A percentile compares a stretch with the other conserved stretches of the same genome.
Evolutionary conservation across 2,888 invertebrate species (phyloP).

Genomic region (Micoletzkya japonica): DNA sequence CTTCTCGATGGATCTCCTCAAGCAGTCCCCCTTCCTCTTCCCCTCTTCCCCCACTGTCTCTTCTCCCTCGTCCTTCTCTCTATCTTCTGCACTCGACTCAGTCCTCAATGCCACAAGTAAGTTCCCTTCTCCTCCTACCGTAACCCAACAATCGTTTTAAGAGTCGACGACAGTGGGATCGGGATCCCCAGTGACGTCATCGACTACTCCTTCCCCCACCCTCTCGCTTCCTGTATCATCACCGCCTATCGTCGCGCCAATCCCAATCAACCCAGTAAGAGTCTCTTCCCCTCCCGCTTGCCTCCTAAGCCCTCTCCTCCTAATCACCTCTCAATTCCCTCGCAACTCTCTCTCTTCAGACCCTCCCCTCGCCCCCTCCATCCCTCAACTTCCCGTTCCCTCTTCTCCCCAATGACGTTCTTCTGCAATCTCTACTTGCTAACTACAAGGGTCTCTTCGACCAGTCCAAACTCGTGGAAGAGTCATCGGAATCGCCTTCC

Average conservation of each 20-base stretch:
- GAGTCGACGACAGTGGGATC: conserved; percentile 23
- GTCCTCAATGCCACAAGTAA: conserved; percentile 1
- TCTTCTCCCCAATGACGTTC: conserved; percentile 10
- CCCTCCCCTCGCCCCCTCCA: too few species aligned
- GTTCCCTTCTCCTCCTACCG: background rate
- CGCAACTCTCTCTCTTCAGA: too few species aligned
- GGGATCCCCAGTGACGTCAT: background rate
- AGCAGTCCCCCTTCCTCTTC: conserved; percentile 14
- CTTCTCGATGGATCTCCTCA: conserved; percentile 10
- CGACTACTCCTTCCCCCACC: conserved; percentile 4
- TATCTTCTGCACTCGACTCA: conserved; percentile 13
- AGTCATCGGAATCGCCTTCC: conserved; percentile 2
- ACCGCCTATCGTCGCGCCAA: conserved; percentile 33
- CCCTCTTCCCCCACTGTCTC: conserved; percentile 18
- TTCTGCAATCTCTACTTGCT: conserved; percentile 32
- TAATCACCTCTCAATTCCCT: too few species aligned
- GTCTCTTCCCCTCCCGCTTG: conserved; percentile 21
- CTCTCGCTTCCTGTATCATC: background rate
- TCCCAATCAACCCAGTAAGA: conserved; percentile 34
- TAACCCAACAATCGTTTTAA: background rate
- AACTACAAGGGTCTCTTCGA: conserved; percentile 38
- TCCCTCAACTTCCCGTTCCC: background rate
- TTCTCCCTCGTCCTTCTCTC: conserved; percentile 17
- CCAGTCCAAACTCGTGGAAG: background rate
- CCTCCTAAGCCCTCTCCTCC: conserved; percentile 11